Percentiles rank a stretch among this genome's conserved stretches.
These are phyloP conservation scores for Belgica antarctica DNA, from an alignment of 2,888 invertebrate genomes.

Conservation along the genomic window DNA sequence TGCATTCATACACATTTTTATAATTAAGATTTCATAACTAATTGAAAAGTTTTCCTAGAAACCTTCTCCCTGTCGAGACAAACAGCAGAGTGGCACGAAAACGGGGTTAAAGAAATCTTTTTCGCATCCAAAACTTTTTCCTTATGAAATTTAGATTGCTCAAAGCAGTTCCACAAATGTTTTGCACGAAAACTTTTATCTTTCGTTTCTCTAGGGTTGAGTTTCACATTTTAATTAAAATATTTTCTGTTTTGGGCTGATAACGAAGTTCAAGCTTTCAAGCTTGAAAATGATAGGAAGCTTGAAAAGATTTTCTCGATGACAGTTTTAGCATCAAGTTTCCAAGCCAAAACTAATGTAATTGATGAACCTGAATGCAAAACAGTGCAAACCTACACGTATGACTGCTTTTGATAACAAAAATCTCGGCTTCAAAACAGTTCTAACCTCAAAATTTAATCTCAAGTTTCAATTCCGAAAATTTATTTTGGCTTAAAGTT, in stretches of 20 bases:
- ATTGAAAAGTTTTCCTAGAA: slow-evolving; percentile 41
- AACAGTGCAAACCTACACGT: too few relatives aligned
- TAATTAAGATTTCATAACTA: slow-evolving; percentile 41
- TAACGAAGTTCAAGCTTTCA: not conserved
- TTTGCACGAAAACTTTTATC: not conserved
- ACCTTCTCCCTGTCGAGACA: not conserved
- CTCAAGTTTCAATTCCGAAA: too few relatives aligned
- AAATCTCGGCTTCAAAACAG: too few relatives aligned
- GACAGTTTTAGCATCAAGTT: too few relatives aligned
- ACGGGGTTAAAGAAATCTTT: slow-evolving; percentile 6
- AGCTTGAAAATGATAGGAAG: not conserved
- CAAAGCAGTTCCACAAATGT: slow-evolving; percentile 22
- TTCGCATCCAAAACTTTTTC: not conserved
- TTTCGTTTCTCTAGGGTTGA: not conserved
- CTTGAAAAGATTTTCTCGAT: too few relatives aligned
- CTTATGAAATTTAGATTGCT: slow-evolving; percentile 12
- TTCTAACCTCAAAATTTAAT: too few relatives aligned
- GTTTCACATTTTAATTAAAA: not conserved
- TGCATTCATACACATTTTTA: slow-evolving; percentile 31
- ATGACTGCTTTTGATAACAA: too few relatives aligned
- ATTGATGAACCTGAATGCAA: too few relatives aligned
- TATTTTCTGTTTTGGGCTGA: not conserved
- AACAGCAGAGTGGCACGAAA: not conserved
- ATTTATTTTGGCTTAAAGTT: too few relatives aligned
- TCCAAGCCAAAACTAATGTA: too few relatives aligned